These are phyloP conservation scores for Phortica okadai DNA, from an alignment of 2,888 invertebrate genomes.

Conservation along the genomic window DNA sequence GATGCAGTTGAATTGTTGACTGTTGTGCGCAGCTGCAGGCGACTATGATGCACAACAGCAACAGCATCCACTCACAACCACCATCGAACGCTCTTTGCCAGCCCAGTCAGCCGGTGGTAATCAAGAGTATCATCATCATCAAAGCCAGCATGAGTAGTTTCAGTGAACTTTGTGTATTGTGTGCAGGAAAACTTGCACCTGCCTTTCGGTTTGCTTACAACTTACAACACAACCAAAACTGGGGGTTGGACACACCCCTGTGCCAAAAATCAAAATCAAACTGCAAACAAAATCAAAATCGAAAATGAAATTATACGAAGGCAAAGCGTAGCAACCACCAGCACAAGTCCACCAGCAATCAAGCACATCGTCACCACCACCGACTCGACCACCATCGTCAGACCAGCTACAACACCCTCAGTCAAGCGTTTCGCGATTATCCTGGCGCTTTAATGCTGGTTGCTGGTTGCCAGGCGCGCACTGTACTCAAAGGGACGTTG, in stretches of 20 bases:
- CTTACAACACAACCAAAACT: slow-evolving; percentile 62
- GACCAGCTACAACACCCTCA: slow-evolving; percentile 20
- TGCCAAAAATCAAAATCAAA: slow-evolving; percentile 15
- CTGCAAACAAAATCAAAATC: background rate
- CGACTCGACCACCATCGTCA: slow-evolving; percentile 19
- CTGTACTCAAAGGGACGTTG: slow-evolving; percentile 40
- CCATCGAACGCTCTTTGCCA: slow-evolving; percentile 3
- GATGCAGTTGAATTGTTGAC: slow-evolving; percentile 66
- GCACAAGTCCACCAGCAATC: slow-evolving; percentile 15
- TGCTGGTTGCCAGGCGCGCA: slow-evolving; percentile 34
- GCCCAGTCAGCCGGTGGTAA: background rate
- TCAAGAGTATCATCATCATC: slow-evolving; percentile 4
- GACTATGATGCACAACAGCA: slow-evolving; percentile 55
- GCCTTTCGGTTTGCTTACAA: slow-evolving; percentile 58
- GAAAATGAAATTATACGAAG: background rate
- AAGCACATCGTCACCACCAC: slow-evolving; percentile 39
- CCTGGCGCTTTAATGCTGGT: slow-evolving; percentile 25
- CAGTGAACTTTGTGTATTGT: background rate
- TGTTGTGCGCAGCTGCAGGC: slow-evolving; percentile 42
- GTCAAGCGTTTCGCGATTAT: background rate
- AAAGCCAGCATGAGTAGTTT: slow-evolving; percentile 17
- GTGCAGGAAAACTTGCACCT: slow-evolving; percentile 49
- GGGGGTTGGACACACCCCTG: slow-evolving; percentile 27
- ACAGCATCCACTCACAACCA: slow-evolving; percentile 18
- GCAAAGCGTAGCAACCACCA: background rate